Evolutionary conservation across 1,140 invertebrate species (phyloP), one percentile per base, ranked within the genome.

Genomic region (Sesamia nonagrioides): DNA sequence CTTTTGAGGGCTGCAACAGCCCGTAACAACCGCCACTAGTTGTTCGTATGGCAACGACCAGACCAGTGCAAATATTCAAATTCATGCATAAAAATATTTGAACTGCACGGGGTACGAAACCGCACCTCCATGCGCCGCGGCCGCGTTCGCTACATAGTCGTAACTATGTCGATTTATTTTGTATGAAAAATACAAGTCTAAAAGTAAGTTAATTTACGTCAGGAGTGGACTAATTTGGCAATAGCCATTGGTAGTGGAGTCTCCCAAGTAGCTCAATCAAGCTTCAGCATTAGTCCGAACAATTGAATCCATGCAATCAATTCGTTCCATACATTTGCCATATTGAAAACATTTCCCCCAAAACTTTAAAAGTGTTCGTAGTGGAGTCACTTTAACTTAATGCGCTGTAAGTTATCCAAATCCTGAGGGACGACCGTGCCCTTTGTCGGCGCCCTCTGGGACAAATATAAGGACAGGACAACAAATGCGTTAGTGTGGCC

Each of bases 371-470:
- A 91, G 87, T 83, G 81, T 84, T 81, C 86, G 66, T 80, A 88
- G 77, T 81, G 71, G 88, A 91, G 91, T 92, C 92, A 93, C 92
- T 93, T 92, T 92, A 91, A 91, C 89, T 90, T 89, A 93, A 93
- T 90, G 90, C 90, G 84, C 84, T 89, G 91, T 92, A 93, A 93
- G 87, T 92, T 90, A 92, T 88, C 83, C 85, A 37, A 33, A 75
- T 37, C 82, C 86, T 85, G 33, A 17, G 85, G 88, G 88, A 72
- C 35, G 56, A 35, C 77, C 56, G 50, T 80, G 87, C 87, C 90
- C 90, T 91, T 92, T 93, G 90, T 91, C 75, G 73, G n/a, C 7
- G 9, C 81, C 90, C 86, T 76, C 2, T 21, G 88, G 87, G 89
- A 89, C 78, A 72, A 69, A 82, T 84, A 73, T n/a, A 83, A 84